These are phyloP conservation scores for Melanotaenia boesemani DNA, from an alignment of 2,797 vertebrate genomes.

Conservation along the genomic window DNA sequence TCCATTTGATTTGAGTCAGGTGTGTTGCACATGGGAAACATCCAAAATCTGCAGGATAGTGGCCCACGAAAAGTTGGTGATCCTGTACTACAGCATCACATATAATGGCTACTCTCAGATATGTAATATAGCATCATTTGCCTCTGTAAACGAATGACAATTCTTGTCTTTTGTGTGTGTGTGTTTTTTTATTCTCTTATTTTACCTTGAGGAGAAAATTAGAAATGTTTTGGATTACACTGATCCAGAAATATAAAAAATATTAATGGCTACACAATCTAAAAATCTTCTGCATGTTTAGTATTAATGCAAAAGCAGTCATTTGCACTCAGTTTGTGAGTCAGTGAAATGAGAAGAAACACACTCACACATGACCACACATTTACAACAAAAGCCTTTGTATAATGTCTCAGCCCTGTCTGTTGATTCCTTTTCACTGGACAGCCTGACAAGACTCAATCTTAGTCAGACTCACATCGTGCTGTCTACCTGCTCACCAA, in stretches of 20 bases:
- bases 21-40: too few species aligned
- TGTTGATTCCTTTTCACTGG: neutral
- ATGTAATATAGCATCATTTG: neutral
- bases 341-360: neutral
- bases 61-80: too few species aligned
- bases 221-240: neutral
- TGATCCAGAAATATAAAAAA: neutral
- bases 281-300: neutral
- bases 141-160: neutral
- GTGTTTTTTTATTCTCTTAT: neutral
- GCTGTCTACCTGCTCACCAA: conserved; percentile 21
- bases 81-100: neutral
- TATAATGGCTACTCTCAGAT: neutral
- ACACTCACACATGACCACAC: neutral
- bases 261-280: neutral
- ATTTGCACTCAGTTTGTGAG: neutral
- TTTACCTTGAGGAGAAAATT: neutral
- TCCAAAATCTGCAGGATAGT: too few species aligned
- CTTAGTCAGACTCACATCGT: conserved; percentile 16
- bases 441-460: conserved; percentile 20
- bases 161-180: neutral
- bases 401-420: neutral
- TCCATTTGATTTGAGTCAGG: neutral
- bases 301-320: neutral
- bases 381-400: neutral